Conservation (phyloP, 2,888 invertebrate species). For the Branchipolynoe longqiensis region DNA sequence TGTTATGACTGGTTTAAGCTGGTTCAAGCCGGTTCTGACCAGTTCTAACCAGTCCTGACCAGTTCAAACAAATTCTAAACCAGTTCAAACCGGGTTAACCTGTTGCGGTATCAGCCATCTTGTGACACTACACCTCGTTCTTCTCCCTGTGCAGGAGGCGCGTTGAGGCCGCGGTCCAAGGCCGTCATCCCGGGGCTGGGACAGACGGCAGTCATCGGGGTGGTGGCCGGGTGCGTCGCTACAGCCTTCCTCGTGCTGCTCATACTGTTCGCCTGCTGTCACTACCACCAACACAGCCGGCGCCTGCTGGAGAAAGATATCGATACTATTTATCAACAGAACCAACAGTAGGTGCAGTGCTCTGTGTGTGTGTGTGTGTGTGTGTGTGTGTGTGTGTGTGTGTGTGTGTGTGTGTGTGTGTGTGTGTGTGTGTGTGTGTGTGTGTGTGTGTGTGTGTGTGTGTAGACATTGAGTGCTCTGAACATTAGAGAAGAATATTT, state of each 20-base stretch:
- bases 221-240: conserved; percentile 32
- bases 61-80: not conserved
- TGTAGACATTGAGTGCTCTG: too few relatives aligned
- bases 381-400: too few relatives aligned
- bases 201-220: conserved; percentile 2
- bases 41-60: not conserved
- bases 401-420: too few relatives aligned
- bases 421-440: too few relatives aligned
- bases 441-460: too few relatives aligned
- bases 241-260: conserved; percentile 8
- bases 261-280: conserved; percentile 39
- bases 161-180: not conserved
- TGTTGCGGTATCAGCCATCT: too few relatives aligned
- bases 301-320: conserved; percentile 45
- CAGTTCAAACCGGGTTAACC: not conserved
- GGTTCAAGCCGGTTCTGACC: not conserved
- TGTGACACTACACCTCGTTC: not conserved
- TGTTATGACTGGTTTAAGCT: not conserved
- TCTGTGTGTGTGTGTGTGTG: too few relatives aligned
- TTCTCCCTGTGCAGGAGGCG: not conserved
- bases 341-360: conserved; percentile 19
- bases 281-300: conserved; percentile 50
- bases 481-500: too few relatives aligned
- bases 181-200: not conserved
- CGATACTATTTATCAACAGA: conserved; percentile 41